Percentiles rank a stretch among this genome's conserved stretches.
Evolutionary conservation across 2,888 invertebrate species (phyloP).

Genomic region (Incurvaria masculella): DNA sequence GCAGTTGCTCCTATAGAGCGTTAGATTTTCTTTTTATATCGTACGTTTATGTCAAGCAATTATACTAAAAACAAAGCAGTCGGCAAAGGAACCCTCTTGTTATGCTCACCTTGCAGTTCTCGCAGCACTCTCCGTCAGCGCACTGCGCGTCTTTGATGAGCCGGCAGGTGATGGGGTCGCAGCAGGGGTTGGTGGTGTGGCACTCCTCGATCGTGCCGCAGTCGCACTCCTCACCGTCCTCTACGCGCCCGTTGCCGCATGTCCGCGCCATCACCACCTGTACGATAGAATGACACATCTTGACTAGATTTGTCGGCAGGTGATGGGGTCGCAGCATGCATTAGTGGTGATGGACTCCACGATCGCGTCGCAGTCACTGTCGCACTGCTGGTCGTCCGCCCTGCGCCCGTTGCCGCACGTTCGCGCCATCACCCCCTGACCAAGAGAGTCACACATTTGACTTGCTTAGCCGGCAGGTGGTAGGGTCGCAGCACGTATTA

Average conservation of each 20-base stretch:
- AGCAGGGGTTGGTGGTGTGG: constrained; percentile 85
- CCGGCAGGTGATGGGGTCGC: constrained; percentile 96
- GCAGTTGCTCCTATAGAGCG: no score
- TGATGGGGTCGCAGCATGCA: constrained; percentile 96
- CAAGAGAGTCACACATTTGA: no score
- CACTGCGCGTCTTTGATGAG: constrained; percentile 93
- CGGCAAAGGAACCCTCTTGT: constrained; percentile 8
- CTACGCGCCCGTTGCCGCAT: constrained; percentile 94
- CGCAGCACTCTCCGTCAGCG: constrained; percentile 89
- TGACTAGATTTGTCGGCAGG: no score
- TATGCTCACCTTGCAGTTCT: constrained; percentile 75
- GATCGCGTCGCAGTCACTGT: constrained; percentile 92
- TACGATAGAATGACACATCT: no score
- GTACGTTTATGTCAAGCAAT: no score
- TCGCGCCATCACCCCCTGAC: constrained; percentile 65
- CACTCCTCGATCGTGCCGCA: constrained; percentile 93
- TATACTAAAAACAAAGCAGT: no score
- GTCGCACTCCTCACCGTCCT: constrained; percentile 97
- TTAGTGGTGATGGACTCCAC: constrained; percentile 84
- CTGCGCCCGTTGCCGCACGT: constrained; percentile 93
- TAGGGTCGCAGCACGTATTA: no score
- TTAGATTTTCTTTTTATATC: no score
- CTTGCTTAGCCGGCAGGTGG: no score
- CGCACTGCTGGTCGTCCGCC: constrained; percentile 96
- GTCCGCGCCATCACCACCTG: constrained; percentile 67